A percentile compares a stretch with the other conserved stretches of the same genome.
Conservation (phyloP, 2,113 vertebrate species). For the Gambusia holbrooki region DNA sequence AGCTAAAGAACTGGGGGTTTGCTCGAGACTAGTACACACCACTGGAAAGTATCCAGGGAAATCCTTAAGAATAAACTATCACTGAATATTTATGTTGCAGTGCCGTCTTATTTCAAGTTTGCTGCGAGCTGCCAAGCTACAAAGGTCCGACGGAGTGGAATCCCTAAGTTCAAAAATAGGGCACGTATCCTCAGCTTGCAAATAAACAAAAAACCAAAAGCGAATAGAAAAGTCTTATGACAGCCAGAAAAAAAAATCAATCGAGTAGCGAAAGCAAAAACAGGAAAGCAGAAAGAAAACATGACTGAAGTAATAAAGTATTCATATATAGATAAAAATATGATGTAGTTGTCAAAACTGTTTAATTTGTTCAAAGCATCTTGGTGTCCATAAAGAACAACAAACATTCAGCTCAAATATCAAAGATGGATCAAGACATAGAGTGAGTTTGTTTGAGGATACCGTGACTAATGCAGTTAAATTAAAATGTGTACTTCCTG, state of each 20-base stretch:
- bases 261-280: too few relatives aligned
- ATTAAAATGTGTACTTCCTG: conserved; percentile 59
- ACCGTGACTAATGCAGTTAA: conserved; percentile 43
- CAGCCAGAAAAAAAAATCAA: too few relatives aligned
- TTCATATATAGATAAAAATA: background rate
- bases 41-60: background rate
- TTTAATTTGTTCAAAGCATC: background rate
- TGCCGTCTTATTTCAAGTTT: background rate
- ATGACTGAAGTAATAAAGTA: background rate
- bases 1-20: background rate
- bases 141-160: background rate
- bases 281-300: too few relatives aligned
- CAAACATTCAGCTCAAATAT: conserved; percentile 18
- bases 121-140: background rate
- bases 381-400: conserved; percentile 16
- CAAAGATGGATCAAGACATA: conserved; percentile 20
- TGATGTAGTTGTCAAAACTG: background rate
- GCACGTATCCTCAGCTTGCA: too few relatives aligned
- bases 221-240: background rate
- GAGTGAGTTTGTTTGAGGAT: conserved; percentile 24
- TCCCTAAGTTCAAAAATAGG: background rate
- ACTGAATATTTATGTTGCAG: background rate
- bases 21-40: background rate
- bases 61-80: background rate
- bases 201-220: background rate